Conservation (phyloP, 2,888 invertebrate genomes). For the Ophion slaviceki region DNA sequence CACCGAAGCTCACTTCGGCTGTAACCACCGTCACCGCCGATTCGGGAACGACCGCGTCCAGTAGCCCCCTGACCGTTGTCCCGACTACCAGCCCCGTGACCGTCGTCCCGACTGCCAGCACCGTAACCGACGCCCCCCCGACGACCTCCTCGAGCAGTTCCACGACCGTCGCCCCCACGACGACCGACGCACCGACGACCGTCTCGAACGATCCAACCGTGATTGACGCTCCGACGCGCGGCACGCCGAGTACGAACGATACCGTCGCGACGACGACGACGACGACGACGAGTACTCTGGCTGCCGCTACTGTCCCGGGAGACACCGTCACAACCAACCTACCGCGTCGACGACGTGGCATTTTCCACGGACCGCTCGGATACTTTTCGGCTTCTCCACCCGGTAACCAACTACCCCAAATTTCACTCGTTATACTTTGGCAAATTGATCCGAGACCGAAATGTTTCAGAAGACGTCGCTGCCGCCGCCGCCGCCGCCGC, state of each 20-base stretch:
- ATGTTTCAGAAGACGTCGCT: constrained; percentile 76
- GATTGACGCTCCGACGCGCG: background rate
- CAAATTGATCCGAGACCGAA: background rate
- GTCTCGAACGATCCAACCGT: constrained; percentile 17
- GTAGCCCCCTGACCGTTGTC: too few relatives aligned
- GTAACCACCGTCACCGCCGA: constrained; percentile 23
- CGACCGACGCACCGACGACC: constrained; percentile 10
- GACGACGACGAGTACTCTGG: background rate
- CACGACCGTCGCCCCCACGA: constrained; percentile 25
- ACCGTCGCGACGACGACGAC: constrained; percentile 33
- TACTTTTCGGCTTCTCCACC: constrained; percentile 75
- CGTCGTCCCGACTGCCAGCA: constrained; percentile 8
- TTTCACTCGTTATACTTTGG: background rate
- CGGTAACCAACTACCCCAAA: background rate
- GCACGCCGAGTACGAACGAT: constrained; percentile 32
- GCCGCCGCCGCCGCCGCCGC: constrained; percentile 68
- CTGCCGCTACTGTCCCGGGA: constrained; percentile 1
- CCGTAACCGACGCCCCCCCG: background rate
- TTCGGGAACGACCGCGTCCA: too few relatives aligned
- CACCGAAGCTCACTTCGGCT: constrained; percentile 51
- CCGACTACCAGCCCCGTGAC: constrained; percentile 16
- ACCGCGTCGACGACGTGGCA: constrained; percentile 69
- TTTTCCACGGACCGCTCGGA: constrained; percentile 70
- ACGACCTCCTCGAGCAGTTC: background rate
- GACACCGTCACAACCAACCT: constrained; percentile 66